Evolutionary conservation across 2,888 invertebrate genomes (phyloP).

Genomic region (Chrysodeixis includens): DNA sequence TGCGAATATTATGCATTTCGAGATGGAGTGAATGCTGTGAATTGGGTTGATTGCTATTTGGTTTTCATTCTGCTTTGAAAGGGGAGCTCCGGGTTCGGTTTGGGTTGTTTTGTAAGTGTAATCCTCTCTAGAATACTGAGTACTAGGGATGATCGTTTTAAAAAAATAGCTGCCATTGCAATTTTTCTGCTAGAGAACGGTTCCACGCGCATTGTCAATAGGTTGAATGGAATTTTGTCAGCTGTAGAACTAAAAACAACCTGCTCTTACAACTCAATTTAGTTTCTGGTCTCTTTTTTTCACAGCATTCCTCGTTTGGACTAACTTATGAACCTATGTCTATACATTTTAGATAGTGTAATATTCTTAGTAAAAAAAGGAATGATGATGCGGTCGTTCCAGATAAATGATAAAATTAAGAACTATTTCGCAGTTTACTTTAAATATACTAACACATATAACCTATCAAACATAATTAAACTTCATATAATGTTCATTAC

Average conservation of each 20-base stretch:
- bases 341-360: too few species aligned
- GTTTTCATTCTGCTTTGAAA: conserved; percentile 29
- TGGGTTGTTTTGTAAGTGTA: conserved; percentile 17
- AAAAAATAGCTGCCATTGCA: background rate
- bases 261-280: background rate
- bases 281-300: too few species aligned
- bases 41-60: conserved; percentile 36
- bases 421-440: too few species aligned
- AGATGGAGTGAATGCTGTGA: conserved; percentile 16
- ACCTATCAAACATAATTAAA: too few species aligned
- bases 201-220: background rate
- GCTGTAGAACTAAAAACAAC: background rate
- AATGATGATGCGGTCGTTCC: too few species aligned
- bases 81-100: conserved; percentile 6
- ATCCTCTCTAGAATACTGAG: conserved; percentile 2
- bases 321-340: too few species aligned
- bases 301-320: too few species aligned
- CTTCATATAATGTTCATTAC: too few species aligned
- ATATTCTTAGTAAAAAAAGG: too few species aligned
- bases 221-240: background rate
- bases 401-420: too few species aligned
- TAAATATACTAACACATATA: too few species aligned
- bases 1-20: conserved; percentile 19
- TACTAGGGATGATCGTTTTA: background rate
- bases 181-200: background rate